phyloP scores from a whole-genome alignment of 2,113 vertebrate genomes.

The Spea bombifrons region DNA sequence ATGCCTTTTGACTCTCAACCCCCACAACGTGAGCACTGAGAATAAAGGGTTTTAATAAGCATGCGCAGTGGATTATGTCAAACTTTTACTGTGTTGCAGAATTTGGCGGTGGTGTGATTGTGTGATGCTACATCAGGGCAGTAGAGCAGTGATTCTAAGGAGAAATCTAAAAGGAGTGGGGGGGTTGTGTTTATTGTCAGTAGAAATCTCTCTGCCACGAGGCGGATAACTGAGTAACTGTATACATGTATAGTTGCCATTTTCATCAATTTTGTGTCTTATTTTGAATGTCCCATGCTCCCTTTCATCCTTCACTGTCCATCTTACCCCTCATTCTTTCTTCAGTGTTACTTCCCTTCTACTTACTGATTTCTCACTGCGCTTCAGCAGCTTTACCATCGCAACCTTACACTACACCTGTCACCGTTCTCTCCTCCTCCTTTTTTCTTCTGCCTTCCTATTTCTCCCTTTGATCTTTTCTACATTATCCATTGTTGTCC shows the following conservation, averaged over 20 bases:
- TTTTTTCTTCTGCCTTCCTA: neutral
- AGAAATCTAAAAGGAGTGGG: too few relatives aligned
- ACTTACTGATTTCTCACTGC: too few relatives aligned
- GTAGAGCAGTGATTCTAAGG: too few relatives aligned
- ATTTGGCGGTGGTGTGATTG: neutral
- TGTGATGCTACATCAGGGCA: too few relatives aligned
- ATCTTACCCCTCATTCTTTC: too few relatives aligned
- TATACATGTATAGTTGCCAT: too few relatives aligned
- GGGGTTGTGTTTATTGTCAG: too few relatives aligned
- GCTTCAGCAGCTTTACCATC: conserved; percentile 54
- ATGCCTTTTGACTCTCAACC: conserved; percentile 99
- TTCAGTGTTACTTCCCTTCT: too few relatives aligned
- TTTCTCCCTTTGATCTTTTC: neutral
- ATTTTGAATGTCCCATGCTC: neutral
- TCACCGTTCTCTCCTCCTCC: neutral
- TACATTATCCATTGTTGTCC: neutral
- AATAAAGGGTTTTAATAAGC: conserved; percentile 26
- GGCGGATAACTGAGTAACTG: too few relatives aligned
- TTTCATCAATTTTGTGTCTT: too few relatives aligned
- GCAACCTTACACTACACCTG: neutral
- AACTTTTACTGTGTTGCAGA: conserved; percentile 27
- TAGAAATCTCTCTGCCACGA: too few relatives aligned
- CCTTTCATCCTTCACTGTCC: neutral
- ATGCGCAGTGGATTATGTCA: neutral
- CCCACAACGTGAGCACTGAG: conserved; percentile 90